These are phyloP conservation scores for Capitulum mitella DNA, from an alignment of 2,888 invertebrate genomes.

Conservation along the genomic window DNA sequence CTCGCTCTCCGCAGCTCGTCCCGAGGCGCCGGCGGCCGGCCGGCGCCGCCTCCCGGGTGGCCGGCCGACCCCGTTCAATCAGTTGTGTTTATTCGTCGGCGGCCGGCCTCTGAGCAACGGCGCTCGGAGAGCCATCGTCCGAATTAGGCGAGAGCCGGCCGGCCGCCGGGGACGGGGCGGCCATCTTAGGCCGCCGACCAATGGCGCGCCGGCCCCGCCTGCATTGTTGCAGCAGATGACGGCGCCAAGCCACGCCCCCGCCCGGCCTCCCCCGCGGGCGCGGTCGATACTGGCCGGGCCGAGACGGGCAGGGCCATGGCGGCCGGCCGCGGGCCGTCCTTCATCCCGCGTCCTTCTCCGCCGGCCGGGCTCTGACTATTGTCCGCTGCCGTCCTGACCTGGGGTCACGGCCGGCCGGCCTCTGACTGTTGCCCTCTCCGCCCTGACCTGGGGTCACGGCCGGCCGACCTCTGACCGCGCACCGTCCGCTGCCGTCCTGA, in stretches of 20 bases:
- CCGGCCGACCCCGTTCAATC: not conserved
- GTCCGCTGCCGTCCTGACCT: too few relatives aligned
- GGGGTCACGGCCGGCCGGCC: too few relatives aligned
- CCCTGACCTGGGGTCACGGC: too few relatives aligned
- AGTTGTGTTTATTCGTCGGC: not conserved
- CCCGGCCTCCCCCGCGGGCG: not conserved
- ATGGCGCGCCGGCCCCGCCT: not conserved
- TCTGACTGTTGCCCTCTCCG: too few relatives aligned
- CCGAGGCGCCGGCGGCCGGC: not conserved
- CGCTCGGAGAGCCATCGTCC: not conserved
- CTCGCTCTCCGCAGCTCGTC: too few relatives aligned
- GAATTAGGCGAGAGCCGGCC: not conserved
- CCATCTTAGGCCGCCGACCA: not conserved
- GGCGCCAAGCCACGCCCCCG: slow-evolving; percentile 12
- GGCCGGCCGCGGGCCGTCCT: not conserved
- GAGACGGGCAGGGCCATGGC: not conserved
- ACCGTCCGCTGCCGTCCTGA: too few relatives aligned
- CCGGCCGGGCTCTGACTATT: too few relatives aligned
- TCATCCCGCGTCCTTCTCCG: too few relatives aligned
- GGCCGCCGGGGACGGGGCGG: not conserved
- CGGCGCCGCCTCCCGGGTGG: not conserved
- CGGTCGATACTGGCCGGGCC: not conserved
- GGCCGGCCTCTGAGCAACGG: slow-evolving; percentile 5
- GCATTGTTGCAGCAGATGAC: not conserved
- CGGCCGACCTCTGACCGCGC: too few relatives aligned